These are phyloP conservation scores for Kryptolebias ocellatus DNA, from an alignment of 2,797 vertebrate genomes.

Conservation along the genomic window DNA sequence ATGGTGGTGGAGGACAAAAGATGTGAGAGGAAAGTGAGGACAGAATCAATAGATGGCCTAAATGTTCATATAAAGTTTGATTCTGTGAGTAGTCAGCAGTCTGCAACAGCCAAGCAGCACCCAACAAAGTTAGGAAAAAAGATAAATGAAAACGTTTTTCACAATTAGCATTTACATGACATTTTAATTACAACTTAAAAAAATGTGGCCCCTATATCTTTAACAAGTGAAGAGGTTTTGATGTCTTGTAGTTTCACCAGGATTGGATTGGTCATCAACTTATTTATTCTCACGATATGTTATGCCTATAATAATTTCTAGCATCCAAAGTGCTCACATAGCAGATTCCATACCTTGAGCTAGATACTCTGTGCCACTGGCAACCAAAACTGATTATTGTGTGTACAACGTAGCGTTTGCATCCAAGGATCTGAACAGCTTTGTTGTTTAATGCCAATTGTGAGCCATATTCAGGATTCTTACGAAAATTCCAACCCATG, in stretches of 20 bases:
- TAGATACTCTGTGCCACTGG: neutral
- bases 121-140: neutral
- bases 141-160: slow-evolving; percentile 3
- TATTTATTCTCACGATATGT: neutral
- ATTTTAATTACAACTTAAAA: too few species aligned
- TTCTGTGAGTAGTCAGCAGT: slow-evolving; percentile 59
- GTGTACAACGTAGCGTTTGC: too few species aligned
- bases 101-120: slow-evolving; percentile 11
- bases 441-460: neutral
- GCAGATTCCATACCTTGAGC: neutral
- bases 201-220: too few species aligned
- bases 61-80: slow-evolving; percentile 38
- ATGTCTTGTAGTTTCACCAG: too few species aligned
- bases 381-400: neutral
- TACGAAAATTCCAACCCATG: neutral
- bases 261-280: neutral
- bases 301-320: neutral
- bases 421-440: neutral
- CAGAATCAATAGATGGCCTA: slow-evolving; percentile 47
- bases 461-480: neutral
- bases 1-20: slow-evolving; percentile 30
- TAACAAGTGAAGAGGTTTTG: neutral
- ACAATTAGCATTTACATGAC: too few species aligned
- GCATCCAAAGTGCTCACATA: neutral
- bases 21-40: slow-evolving; percentile 3